Base-by-base conservation (phyloP, 2,113 vertebrate species). In the Ceratotherium simum region DNA sequence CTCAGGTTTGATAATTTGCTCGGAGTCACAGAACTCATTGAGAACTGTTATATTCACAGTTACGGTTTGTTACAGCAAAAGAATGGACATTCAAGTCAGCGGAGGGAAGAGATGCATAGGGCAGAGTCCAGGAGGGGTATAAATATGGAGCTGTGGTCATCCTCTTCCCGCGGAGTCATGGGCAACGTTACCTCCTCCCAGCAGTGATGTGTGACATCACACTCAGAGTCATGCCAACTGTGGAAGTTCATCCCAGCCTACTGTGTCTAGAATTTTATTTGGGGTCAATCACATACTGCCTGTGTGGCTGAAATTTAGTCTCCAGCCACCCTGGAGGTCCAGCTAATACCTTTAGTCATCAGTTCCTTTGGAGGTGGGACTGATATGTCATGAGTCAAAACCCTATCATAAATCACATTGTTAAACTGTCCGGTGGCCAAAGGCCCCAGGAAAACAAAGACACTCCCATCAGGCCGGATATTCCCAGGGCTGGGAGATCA, bases 91-190 rank as follows among this genome's bases (percentile, higher is more conserved):
- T 18, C 27, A 73, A 72, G 20, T 14, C 6, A 75, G 29, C 27
- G 36, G 18, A 20, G 39, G 5, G 2, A 80, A 90, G 18, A 64
- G 33, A 8, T 8, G 17, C 36, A 56, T 4, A 33, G 36, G 8
- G 51, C 14, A 91, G 51, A 51, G 6, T 11, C 16, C 23, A 4
- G 58, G 58, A 80, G 13, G 17, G 14, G 14, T 23, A 12, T 3
- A 6, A 67, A 36, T 2, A 4, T 2, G 18, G 27, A 51, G 4
- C 29, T 29, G n/a, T 67, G 10, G 29, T 36, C 51, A 6, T 14
- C 6, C 1, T 48, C 23, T 64, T 2, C 46, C 6, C 39, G 1
- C 1, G 16, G 5, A 18, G 27, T 58, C 20, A 54, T 48, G 8
- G 21, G 13, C 27, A 25, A 13, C 16, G 31, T 51, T 25, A 8